These are phyloP conservation scores for Campopleginae sp. DNA, from an alignment of 2,888 invertebrate genomes.

Conservation along the genomic window DNA sequence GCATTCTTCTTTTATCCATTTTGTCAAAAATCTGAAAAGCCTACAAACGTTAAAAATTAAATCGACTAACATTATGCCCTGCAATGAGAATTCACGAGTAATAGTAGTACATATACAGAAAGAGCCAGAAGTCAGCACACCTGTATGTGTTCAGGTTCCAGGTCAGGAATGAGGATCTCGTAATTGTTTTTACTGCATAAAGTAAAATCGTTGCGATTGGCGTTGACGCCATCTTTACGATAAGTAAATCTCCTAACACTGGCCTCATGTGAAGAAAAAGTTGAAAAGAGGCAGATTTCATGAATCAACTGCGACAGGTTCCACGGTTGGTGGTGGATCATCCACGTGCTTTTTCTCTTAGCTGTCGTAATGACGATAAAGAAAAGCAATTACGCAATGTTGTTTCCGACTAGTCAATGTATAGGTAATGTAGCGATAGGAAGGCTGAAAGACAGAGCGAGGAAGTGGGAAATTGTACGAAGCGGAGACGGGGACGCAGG, in stretches of 20 bases:
- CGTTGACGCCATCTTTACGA: background rate
- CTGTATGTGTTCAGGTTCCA: background rate
- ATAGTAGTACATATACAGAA: background rate
- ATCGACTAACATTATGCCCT: background rate
- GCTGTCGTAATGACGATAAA: background rate
- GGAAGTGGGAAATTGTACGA: constrained; percentile 7
- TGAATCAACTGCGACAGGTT: background rate
- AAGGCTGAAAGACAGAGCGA: background rate
- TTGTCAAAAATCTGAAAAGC: background rate
- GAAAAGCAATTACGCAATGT: background rate
- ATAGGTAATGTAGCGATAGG: background rate
- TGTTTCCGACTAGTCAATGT: background rate
- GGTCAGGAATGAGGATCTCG: background rate
- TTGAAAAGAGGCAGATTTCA: background rate
- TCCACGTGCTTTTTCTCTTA: background rate
- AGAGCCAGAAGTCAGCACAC: background rate
- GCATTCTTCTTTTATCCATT: background rate
- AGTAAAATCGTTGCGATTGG: background rate
- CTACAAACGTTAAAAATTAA: background rate
- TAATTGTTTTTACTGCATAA: background rate
- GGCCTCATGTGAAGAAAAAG: background rate
- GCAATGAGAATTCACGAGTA: background rate
- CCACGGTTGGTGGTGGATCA: background rate
- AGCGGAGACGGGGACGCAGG: constrained; percentile 73
- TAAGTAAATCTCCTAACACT: background rate